Base-by-base conservation (phyloP, 2,797 vertebrate species). In the Chaetophractus vellerosus region DNA sequence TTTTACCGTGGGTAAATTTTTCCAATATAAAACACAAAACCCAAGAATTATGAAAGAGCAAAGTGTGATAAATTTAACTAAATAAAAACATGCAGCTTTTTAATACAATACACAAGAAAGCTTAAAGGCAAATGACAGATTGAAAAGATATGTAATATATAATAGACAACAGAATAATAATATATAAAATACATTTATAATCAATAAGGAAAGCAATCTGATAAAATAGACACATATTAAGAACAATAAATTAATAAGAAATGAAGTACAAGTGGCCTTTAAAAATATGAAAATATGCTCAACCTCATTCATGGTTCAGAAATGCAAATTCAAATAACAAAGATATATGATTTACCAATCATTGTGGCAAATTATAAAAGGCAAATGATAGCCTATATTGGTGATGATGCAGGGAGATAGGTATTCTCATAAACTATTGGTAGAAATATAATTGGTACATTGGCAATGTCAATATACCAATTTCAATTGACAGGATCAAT, bases 321-420 rank as follows among this genome's bases (percentile, higher is more conserved):
- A 96, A 86, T 59, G 24, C 11, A 91, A 82, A 82, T 50, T 78
- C 3, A 14, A 63, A 69, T 36, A 81, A 66, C 6, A 88, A 64
- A 63, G 5, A 96, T 68, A 28, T 50, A 72, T 19, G 7, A 80
- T 84, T 84, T 78, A 38, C 19, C 6, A 61, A 23, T 48, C 6
- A 28, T 66, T 88, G 72, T 52, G 68, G 8, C 41, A 87, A 93
- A 84, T 71, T 92, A 81, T 79, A 57, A 92, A 92, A 94, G 21
- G 82, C 83, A 68, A 85, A 80, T 78, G 7, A 76, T 15, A 78
- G 7, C 10, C 19, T 36, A 68, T 45, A 66, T 31, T 80, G 50
- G 3, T 89, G 10, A 71, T 66, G 18, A 88, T 69, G 4, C 31
- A 74, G 19, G 4, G 28, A 48, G 63, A 63, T 52, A 21, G 50